Evolutionary conservation across 2,113 vertebrate genomes (phyloP), one percentile per base, ranked within the genome.

Genomic region (Lipophrys pholis): DNA sequence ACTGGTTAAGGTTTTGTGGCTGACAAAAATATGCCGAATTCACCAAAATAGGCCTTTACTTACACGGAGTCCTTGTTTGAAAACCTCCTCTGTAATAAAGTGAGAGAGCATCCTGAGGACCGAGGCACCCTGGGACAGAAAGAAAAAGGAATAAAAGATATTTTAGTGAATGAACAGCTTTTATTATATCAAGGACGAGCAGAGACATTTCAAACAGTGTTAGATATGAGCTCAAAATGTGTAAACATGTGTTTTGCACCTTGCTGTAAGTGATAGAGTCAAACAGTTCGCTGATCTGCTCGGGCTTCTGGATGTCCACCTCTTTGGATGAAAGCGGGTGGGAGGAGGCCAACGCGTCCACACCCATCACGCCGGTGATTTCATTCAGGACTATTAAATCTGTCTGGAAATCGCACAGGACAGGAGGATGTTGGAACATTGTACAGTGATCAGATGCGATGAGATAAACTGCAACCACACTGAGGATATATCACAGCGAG

Each of bases 191-290:
- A 45, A 58, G 43, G 36, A 52, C n/a, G 40, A 60, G 36, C 69
- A 48, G 17, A 15, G 49, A 73, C 21, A 30, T 30, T 30, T 2
- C 21, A 2, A 30, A 30, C 21, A 30, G 21, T 30, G 2, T 30
- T 30, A 30, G 21, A 30, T 4, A 30, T 30, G 21, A 30, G 21
- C 21, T 30, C 2, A 30, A 30, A 30, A 30, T 30, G 21, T 4
- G 21, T 30, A 30, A 30, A 30, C 21, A 4, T 30, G 21, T n/a
- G 4, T 30, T 30, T 30, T 30, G 52, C 76, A 96, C 97, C 96
- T 97, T 97, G 93, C 93, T 97, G 85, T 98, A 98, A 11, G 95
- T 80, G 1, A 97, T 97, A 81, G 73, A 7, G 70, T 97, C 95
- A 0, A 98, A 98, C 59, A 96, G 69, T 53, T 92, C 89, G 0